Conservation (phyloP, 2,113 vertebrate species). For the Rhinolophus ferrumequinum region DNA sequence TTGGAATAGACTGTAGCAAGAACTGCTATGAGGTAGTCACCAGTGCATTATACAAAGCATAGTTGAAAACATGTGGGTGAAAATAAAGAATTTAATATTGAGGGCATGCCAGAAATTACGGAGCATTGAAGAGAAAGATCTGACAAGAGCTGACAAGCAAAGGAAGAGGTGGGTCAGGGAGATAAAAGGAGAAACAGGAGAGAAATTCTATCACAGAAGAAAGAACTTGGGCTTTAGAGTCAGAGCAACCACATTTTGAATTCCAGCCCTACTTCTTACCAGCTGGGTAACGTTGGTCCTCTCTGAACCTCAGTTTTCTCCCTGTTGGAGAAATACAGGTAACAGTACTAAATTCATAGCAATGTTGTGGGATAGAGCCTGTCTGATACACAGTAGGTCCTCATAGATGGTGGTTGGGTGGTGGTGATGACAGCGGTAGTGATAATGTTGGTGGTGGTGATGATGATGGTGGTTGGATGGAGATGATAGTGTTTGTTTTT, state of each 20-base stretch:
- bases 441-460: background rate
- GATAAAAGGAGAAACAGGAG: background rate
- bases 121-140: background rate
- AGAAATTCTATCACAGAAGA: background rate
- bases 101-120: background rate
- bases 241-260: background rate
- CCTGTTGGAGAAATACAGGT: background rate
- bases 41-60: background rate
- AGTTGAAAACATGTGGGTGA: background rate
- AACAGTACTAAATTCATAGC: background rate
- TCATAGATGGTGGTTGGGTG: fast-evolving
- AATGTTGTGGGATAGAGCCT: background rate
- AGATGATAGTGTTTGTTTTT: background rate
- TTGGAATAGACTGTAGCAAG: background rate
- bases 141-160: background rate
- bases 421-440: background rate
- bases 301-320: background rate
- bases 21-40: background rate
- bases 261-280: background rate
- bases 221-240: background rate
- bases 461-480: background rate
- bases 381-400: background rate
- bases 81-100: background rate
- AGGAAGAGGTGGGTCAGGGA: background rate
- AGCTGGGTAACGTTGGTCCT: background rate